Evolutionary conservation across 2,888 invertebrate species (phyloP).

Genomic region (Fragum fragum): DNA sequence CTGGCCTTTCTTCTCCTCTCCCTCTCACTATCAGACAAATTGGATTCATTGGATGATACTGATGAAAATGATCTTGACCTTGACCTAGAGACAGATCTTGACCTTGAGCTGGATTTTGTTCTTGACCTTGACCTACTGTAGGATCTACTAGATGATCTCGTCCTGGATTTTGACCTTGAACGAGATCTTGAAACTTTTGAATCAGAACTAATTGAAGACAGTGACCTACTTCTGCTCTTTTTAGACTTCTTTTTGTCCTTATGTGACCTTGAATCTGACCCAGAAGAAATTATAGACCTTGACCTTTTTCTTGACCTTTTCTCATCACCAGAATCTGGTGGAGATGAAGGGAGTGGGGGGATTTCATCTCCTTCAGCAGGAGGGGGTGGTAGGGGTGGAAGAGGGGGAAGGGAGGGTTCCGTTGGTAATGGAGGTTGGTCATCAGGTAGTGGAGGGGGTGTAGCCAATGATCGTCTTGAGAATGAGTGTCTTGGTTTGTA

Average conservation of each 20-base stretch:
- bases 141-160: conserved; percentile 50
- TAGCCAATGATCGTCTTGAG: conserved; percentile 47
- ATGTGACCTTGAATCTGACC: conserved; percentile 37
- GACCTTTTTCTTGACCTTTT: conserved; percentile 52
- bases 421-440: conserved; percentile 66
- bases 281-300: conserved; percentile 43
- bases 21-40: conserved; percentile 38
- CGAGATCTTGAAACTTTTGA: conserved; percentile 50
- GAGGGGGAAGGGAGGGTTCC: conserved; percentile 58
- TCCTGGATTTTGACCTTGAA: conserved; percentile 52
- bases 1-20: conserved; percentile 60
- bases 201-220: conserved; percentile 65
- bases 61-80: conserved; percentile 55
- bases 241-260: conserved; percentile 41
- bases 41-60: conserved; percentile 51
- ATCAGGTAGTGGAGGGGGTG: conserved; percentile 58
- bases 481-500: conserved; percentile 89
- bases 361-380: conserved; percentile 28
- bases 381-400: conserved; percentile 61
- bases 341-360: conserved; percentile 57
- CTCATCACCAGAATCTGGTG: conserved; percentile 25
- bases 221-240: conserved; percentile 39
- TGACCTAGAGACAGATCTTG: conserved; percentile 59
- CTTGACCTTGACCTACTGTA: conserved; percentile 57
- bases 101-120: conserved; percentile 56